Base-by-base conservation (phyloP, 2,888 invertebrate species). In the Andrena haemorrhoa region DNA sequence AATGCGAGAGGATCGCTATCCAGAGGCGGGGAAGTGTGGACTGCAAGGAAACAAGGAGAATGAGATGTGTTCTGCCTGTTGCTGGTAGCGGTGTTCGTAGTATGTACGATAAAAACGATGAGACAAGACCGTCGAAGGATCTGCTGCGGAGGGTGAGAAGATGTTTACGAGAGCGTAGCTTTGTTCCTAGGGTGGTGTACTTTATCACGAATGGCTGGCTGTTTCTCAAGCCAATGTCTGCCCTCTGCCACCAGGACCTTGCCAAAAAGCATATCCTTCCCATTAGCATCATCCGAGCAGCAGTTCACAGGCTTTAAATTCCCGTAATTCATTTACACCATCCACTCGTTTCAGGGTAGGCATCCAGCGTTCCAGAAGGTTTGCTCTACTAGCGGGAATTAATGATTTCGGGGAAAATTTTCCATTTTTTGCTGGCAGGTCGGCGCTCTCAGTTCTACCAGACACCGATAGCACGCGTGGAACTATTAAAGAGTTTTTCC, bases 61-160 rank as follows among this genome's bases (percentile, higher is more conserved):
- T 79, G 75, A 75, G 82, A 89, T 88, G 84, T 82, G 86, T 86
- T 84, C 88, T 83, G 90, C 90, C 90, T 90, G 90, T 90, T 90
- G 90, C 90, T 88, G 86, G 65, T 69, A 60, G 80, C 49, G 56
- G 68, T 70, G 82, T 63, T 82, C 53, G 84, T 71, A 79, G 80
- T 75, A 65, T 81, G 81, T 76, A 64, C 82, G 81, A 84, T 84
- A 86, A 88, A 86, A 88, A 86, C 80, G 82, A 82, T 56, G 70
- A 88, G 78, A 88, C 79, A 70, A 85, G 85, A 77, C 41, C 71
- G 78, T 82, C 69, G 83, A 68, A 71, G 75, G 68, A 71, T 75
- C 75, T 75, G 65, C 49, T 58, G 33, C 23, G 58, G 87, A 16
- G 84, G 79, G 73, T 80, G 79, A 78, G 78, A 82, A 80, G 80